Base-by-base conservation (phyloP, 2,888 invertebrate genomes). In the Mactromeris polynyma region DNA sequence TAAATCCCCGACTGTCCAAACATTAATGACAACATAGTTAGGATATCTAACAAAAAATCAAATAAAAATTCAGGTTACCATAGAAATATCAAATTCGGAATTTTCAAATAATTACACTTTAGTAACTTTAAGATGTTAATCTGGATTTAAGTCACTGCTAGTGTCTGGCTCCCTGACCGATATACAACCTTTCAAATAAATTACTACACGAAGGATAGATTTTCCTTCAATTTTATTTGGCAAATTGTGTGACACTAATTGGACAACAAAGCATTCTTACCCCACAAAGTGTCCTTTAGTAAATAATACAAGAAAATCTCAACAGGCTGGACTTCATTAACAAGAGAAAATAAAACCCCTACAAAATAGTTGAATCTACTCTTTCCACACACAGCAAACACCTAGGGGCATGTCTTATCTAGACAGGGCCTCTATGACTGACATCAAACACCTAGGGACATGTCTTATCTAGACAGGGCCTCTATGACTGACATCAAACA, bases 161-260 rank as follows among this genome's bases (percentile, higher is more conserved):
- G 58, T 64, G n/a, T 64, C 58, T 11, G 58, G 58, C 58, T 64
- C 58, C 58, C 26, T 64, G 58, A 64, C 58, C 58, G 26, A n/a
- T 6, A n/a, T 64, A 26, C 58, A 64, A 64, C 58, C 58, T n/a
- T 64, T 64, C n/a, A 64, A 64, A 64, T 64, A 64, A 64, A 64
- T 64, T 26, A 64, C 3, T 26, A 7, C 26, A 64, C 58, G 26
- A 64, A 26, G n/a, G 58, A 26, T 64, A 26, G 2, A 26, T 64
- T 26, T 64, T 64, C n/a, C n/a, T 64, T 26, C 58, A 64, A 64
- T 64, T 64, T 64, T 64, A 4, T 21, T 64, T 64, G 58, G 11
- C 26, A 64, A 7, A 26, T 64, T 64, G n/a, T 64, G 6, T 26
- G n/a, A 64, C 26, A 26, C 26, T 64, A 26, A 26, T 64, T 64